These are phyloP conservation scores for Equus przewalskii DNA, from an alignment of 2,113 vertebrate species.

Conservation along the genomic window DNA sequence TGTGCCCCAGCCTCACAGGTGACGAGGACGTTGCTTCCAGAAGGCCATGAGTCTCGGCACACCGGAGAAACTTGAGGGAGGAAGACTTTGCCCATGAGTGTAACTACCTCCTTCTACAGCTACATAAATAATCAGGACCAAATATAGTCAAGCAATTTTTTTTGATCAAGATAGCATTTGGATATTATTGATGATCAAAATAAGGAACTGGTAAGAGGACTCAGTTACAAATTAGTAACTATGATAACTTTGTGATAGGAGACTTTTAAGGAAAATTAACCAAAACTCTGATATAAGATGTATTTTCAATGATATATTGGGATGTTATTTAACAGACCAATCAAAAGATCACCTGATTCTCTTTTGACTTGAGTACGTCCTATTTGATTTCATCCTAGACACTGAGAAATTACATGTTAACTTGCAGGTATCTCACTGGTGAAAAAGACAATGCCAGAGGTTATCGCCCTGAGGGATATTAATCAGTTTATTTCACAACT, in stretches of 20 bases:
- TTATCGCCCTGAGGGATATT: not conserved
- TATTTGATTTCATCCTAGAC: not conserved
- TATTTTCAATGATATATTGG: not conserved
- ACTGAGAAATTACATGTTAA: not conserved
- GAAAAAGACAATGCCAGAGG: not conserved
- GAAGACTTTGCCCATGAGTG: not conserved
- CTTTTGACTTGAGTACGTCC: not conserved
- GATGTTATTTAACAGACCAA: not conserved
- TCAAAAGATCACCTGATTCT: not conserved
- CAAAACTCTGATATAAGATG: not conserved
- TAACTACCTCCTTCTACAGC: not conserved
- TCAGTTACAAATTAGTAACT: not conserved
- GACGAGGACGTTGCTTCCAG: not conserved
- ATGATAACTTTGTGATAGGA: not conserved
- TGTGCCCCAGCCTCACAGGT: not conserved
- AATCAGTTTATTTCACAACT: not conserved
- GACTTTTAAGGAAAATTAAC: not conserved
- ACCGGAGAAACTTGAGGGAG: not conserved
- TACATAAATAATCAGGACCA: not conserved
- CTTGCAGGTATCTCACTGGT: not conserved
- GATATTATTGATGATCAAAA: not conserved
- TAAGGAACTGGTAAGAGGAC: not conserved
- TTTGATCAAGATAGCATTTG: not conserved
- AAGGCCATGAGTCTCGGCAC: not conserved
- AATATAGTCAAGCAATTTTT: not conserved